Evolutionary conservation across 1,140 invertebrate species (phyloP).

Genomic region (Venustaconcha ellipsiformis): DNA sequence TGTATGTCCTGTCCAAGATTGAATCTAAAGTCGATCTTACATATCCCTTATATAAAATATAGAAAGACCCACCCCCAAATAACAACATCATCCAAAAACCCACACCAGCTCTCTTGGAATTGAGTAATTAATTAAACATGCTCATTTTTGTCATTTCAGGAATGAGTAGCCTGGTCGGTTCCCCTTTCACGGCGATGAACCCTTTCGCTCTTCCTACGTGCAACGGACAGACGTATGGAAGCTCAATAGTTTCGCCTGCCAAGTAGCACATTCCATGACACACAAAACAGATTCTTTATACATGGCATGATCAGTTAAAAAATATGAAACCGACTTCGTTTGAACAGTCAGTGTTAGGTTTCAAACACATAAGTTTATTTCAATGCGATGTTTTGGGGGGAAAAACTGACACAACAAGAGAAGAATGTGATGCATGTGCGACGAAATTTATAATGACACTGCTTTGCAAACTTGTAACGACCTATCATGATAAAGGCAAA

Average conservation of each 20-base stretch:
- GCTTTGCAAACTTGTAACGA: no score
- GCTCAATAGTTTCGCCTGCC: constrained; percentile 83
- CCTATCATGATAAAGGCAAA: no score
- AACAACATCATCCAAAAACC: not conserved
- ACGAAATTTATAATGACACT: no score
- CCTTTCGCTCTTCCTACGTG: constrained; percentile 91
- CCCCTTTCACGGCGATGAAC: constrained; percentile 88
- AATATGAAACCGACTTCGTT: no score
- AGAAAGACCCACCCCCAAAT: not conserved
- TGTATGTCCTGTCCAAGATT: not conserved
- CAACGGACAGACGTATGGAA: constrained; percentile 85
- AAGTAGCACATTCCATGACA: constrained; percentile 34
- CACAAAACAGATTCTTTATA: no score
- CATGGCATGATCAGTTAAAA: no score
- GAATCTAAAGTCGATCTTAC: not conserved
- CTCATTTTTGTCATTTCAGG: constrained; percentile 66
- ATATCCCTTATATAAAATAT: not conserved
- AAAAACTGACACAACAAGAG: no score
- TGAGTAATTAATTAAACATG: constrained; percentile 3
- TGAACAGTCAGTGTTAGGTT: no score
- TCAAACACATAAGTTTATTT: no score
- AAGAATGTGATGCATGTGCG: no score
- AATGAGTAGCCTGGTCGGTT: constrained; percentile 82
- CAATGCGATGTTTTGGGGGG: no score
- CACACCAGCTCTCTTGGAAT: not conserved